A percentile compares a stretch with the other conserved stretches of the same genome.
Evolutionary conservation across 1,140 invertebrate genomes (phyloP).

Genomic region (Drosophila novamexicana): DNA sequence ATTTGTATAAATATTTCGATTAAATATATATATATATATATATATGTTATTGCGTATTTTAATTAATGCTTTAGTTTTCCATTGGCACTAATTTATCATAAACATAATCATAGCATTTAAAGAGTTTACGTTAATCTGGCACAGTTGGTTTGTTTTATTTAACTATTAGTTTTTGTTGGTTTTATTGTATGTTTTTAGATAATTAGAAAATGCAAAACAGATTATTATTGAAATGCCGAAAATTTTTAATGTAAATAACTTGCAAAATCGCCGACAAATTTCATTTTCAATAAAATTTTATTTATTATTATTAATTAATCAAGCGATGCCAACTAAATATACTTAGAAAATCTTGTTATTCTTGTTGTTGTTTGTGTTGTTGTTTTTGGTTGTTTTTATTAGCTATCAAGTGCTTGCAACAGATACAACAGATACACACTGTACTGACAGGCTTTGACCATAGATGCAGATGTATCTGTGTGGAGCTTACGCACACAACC

Average conservation of each 20-base stretch:
- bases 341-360: conserved; percentile 9
- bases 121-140: conserved; percentile 50
- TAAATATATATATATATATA: conserved; percentile 32
- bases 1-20: conserved; percentile 68
- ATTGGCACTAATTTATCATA: conserved; percentile 32
- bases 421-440: conserved; percentile 61
- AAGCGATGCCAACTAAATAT: conserved; percentile 81
- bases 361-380: not conserved
- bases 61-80: conserved; percentile 16
- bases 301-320: conserved; percentile 49
- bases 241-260: conserved; percentile 38
- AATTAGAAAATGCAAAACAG: conserved; percentile 73
- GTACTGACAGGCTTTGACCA: not conserved
- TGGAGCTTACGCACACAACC: conserved; percentile 4
- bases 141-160: conserved; percentile 40
- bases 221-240: conserved; percentile 32
- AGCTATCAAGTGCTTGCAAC: conserved; percentile 59
- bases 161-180: conserved; percentile 8
- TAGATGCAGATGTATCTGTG: not conserved
- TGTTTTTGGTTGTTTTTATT: conserved; percentile 11
- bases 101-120: conserved; percentile 29
- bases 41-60: conserved; percentile 31
- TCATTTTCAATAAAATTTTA: conserved; percentile 20
- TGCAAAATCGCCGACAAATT: conserved; percentile 6
- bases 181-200: conserved; percentile 32